These are phyloP conservation scores for Zaprionus bogoriensis DNA, from an alignment of 2,888 invertebrate species.

Conservation along the genomic window DNA sequence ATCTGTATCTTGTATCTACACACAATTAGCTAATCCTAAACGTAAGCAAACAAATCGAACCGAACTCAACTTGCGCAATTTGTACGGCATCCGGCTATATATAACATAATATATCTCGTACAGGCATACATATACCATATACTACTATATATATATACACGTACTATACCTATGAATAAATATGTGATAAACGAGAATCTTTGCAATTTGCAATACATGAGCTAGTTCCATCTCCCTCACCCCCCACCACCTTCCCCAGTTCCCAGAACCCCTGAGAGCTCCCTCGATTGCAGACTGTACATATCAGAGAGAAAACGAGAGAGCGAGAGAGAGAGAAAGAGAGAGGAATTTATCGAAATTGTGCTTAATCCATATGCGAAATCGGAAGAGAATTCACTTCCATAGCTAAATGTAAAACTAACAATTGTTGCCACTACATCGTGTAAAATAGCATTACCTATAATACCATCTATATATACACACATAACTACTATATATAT, in stretches of 20 bases:
- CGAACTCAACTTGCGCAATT: conserved; percentile 31
- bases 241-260: background rate
- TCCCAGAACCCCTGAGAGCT: conserved; percentile 10
- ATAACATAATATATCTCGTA: conserved; percentile 20
- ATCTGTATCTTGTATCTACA: conserved; percentile 53
- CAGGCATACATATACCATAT: conserved; percentile 29
- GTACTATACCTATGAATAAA: conserved; percentile 46
- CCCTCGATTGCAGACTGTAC: conserved; percentile 57
- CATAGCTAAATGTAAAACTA: conserved; percentile 4
- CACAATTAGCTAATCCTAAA: conserved; percentile 56
- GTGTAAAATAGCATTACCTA: conserved; percentile 53
- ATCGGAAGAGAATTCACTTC: background rate
- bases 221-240: background rate
- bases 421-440: conserved; percentile 49
- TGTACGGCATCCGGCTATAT: conserved; percentile 38
- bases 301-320: conserved; percentile 44
- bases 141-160: conserved; percentile 38
- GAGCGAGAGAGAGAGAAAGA: background rate
- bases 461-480: conserved; percentile 8
- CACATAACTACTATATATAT: conserved; percentile 11
- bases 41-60: conserved; percentile 23
- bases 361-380: conserved; percentile 25
- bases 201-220: conserved; percentile 47
- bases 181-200: conserved; percentile 58
- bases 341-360: conserved; percentile 26